These are phyloP conservation scores for Abramis brama DNA, from an alignment of 2,113 vertebrate genomes.

Conservation along the genomic window DNA sequence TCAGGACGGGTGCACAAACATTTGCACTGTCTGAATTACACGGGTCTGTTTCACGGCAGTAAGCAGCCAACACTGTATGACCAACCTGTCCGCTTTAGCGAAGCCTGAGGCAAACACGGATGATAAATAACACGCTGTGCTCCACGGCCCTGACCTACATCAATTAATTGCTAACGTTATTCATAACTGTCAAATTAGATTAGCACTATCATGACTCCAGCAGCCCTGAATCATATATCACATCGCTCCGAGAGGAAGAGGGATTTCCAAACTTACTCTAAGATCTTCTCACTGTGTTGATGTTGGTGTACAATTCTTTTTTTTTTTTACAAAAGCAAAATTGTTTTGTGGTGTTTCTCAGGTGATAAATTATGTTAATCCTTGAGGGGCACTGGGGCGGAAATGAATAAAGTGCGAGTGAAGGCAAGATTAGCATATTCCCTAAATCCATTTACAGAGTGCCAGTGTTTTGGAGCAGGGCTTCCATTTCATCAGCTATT, in stretches of 20 bases:
- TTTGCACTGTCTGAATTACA: conserved; percentile 49
- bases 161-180: conserved; percentile 36
- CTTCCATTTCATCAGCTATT: conserved; percentile 77
- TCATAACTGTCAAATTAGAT: conserved; percentile 47
- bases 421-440: conserved; percentile 82
- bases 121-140: conserved; percentile 33
- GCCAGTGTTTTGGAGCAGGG: conserved; percentile 79
- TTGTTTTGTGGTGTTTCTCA: conserved; percentile 85
- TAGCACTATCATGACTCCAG: conserved; percentile 28
- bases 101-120: conserved; percentile 44
- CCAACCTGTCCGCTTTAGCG: conserved; percentile 21
- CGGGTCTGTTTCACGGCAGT: conserved; percentile 4
- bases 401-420: conserved; percentile 91
- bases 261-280: conserved; percentile 22
- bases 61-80: conserved; percentile 32
- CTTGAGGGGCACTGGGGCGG: conserved; percentile 87
- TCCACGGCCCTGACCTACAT: conserved; percentile 11
- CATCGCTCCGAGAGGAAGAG: conserved; percentile 15
- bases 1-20: conserved; percentile 49
- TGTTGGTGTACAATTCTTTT: conserved; percentile 4
- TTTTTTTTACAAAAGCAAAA: conserved; percentile 71
- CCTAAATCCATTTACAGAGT: conserved; percentile 84
- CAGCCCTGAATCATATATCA: conserved; percentile 21
- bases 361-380: conserved; percentile 92
- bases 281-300: conserved; percentile 27